Base-by-base conservation (phyloP, 2,888 invertebrate species). In the Ennomos fuscantarius region DNA sequence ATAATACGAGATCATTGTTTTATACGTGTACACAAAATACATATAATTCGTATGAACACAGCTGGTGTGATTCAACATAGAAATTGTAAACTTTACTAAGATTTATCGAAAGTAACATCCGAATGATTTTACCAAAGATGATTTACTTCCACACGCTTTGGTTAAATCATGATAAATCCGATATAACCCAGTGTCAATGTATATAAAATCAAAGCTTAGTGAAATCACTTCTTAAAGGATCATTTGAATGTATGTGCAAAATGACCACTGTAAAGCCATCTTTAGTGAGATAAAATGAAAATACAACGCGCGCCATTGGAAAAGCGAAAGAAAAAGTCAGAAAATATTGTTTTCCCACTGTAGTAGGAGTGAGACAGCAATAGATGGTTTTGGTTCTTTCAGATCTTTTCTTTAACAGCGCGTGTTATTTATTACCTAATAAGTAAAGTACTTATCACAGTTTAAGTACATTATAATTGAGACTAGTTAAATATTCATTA, bases 1-100 rank as follows among this genome's bases (percentile, higher is more conserved):
- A 83, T 72, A 70, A 83, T 83, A 88, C 87, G 89, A 91, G 90
- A 91, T 91, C 90, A 91, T 88, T 86, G 79, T 83, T 85, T 84
- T 81, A 79, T 81, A 77, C 75, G 81, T 83, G 78, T 79, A 78
- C 62, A 59, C 49, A 60, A 54, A 65, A 65, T 65, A 69, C 60
- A 69, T 67, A 68, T 65, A 63, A 61, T 64, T 65, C 68, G 61
- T 68, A 74, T 84, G 89, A 89, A 89, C 89, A 89, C 89, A 87
- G 84, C 86, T 88, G 89, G 87, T 81, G 87, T 85, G 81, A 79
- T 84, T 79, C 82, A 81, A 59, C 43, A 55, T 44, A 34, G 46
- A 56, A 59, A 52, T 72, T 68, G 70, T 68, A 62, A 69, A 72
- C 65, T 63, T 66, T 62, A 48, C 55, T 65, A 62, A 68, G 50